Base-by-base conservation (phyloP, 2,797 vertebrate genomes). In the Hafferia zeledoni region DNA sequence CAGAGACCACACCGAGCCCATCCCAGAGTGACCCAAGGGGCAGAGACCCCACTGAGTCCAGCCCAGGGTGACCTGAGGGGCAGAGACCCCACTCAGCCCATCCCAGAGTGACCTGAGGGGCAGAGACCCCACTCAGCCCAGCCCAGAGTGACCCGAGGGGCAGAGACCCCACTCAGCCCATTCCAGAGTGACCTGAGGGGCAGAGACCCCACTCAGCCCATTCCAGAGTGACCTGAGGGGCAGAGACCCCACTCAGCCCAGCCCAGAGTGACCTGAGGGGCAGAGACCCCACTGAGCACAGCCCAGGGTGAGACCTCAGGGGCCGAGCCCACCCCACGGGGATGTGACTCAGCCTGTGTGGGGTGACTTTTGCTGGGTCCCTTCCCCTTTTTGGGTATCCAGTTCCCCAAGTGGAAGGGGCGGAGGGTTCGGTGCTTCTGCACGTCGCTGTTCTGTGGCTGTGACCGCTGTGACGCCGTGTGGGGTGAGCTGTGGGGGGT, bases 401-500 rank as follows among this genome's bases (percentile, higher is more conserved):
- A 15, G 41, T 84, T 94, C 94, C 94, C 77, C 74, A 37, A 0
- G 0, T 18, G n/a, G 5, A 5, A 31, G n/a, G 64, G 37, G 25
- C 3, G 76, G 87, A 6, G 33, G 17, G 3, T 8, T 10, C 0
- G 17, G 61, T 4, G 79, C 24, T 16, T 2, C 52, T 2, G 22
- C 30, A 5, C 1, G 1, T 31, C 2, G 1, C 19, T 49, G 47
- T 3, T 22, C n/a, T 9, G 65, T 0, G 11, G 74, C 8, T 18
- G n/a, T 57, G 87, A 83, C 87, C 50, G 5, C 79, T 50, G 50
- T 89, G 80, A 83, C 14, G 30, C 44, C 1, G 4, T 11, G n/a
- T 4, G 59, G 59, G 52, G n/a, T 16, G 11, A 52, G 71, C 72
- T 39, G 41, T 30, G n/a, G 71, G n/a, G 57, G 30, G 57, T 37